A percentile compares a stretch with the other conserved stretches of the same genome.
These are phyloP conservation scores for Callyntrura sp. DNA, from an alignment of 2,888 invertebrate genomes.

Conservation along the genomic window DNA sequence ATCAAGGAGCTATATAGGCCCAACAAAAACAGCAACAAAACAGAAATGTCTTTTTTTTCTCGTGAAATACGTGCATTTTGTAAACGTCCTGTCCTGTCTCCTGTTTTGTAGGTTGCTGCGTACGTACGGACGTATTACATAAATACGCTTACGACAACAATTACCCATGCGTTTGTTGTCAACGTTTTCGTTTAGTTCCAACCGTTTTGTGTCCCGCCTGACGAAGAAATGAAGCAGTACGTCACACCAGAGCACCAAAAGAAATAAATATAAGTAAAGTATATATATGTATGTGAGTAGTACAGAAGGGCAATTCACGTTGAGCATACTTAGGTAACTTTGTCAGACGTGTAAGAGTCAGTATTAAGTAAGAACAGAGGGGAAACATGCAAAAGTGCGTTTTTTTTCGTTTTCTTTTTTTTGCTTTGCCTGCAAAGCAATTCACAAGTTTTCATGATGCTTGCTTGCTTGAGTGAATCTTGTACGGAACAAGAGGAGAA, in stretches of 20 bases:
- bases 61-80: neutral
- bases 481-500: neutral
- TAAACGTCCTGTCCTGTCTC: neutral
- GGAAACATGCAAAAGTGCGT: slow-evolving; percentile 42
- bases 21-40: slow-evolving; percentile 9
- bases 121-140: neutral
- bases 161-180: neutral
- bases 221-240: too few species aligned
- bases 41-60: neutral
- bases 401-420: neutral
- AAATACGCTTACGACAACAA: neutral
- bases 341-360: neutral
- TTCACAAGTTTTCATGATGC: slow-evolving; percentile 14
- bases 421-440: neutral
- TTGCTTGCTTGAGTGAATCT: slow-evolving; percentile 34
- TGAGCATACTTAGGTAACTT: neutral
- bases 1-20: neutral
- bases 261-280: neutral
- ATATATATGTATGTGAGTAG: neutral
- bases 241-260: too few species aligned
- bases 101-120: neutral
- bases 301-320: neutral
- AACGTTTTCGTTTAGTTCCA: neutral
- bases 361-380: neutral
- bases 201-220: neutral